Evolutionary conservation across 2,888 invertebrate species (phyloP).

Genomic region (Lepidochitona cinerea): DNA sequence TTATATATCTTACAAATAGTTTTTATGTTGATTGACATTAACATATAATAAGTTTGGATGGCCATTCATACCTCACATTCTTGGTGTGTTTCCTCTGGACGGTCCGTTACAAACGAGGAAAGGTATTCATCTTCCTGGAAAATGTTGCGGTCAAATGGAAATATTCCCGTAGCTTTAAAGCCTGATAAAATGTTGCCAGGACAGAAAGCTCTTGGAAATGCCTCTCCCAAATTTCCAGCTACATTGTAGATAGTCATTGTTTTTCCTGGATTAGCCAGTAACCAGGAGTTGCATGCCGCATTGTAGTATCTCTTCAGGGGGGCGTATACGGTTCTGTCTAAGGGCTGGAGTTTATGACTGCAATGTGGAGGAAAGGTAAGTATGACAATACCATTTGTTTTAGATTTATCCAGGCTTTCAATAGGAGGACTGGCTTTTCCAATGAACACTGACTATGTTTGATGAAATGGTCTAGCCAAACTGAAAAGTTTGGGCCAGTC

Average conservation of each 20-base stretch:
- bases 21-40: no score
- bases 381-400: not conserved
- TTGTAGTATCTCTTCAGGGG: not conserved
- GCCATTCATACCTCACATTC: no score
- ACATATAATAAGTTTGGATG: no score
- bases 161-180: not conserved
- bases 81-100: not conserved
- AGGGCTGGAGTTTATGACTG: not conserved
- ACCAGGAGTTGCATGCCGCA: not conserved
- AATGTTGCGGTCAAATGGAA: not conserved
- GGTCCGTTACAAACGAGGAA: not conserved
- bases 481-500: not conserved
- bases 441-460: not conserved
- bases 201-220: not conserved
- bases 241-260: conserved; percentile 4
- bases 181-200: not conserved
- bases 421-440: not conserved
- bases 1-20: no score
- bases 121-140: not conserved
- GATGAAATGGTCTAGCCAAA: not conserved
- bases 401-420: not conserved
- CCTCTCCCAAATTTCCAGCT: not conserved
- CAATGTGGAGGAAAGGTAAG: not conserved
- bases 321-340: not conserved
- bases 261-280: not conserved